Conservation (phyloP, 2,797 vertebrate genomes). For the Cyclopterus lumpus region DNA sequence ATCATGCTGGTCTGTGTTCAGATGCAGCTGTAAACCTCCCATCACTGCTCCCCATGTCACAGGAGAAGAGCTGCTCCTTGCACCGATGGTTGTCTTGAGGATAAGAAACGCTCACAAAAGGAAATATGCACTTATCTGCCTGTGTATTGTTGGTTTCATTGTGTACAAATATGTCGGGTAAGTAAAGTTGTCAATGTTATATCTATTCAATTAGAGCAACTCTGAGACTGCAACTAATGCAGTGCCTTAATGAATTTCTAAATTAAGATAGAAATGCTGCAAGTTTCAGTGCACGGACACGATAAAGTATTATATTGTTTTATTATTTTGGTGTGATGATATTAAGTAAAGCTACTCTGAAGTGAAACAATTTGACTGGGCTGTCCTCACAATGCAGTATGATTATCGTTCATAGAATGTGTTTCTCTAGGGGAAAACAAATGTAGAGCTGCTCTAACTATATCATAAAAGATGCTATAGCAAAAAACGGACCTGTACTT, state of each 20-base stretch:
- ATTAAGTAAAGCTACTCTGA: not conserved
- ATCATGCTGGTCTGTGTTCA: constrained; percentile 37
- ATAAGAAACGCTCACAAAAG: constrained; percentile 78
- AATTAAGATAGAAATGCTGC: not conserved
- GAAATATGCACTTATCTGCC: constrained; percentile 73
- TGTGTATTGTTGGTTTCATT: constrained; percentile 76
- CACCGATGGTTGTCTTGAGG: constrained; percentile 77
- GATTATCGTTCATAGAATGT: not conserved
- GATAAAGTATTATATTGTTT: not conserved
- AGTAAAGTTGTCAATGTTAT: constrained; percentile 49
- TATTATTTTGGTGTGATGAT: not conserved
- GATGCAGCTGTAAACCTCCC: constrained; percentile 31
- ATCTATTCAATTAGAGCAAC: not conserved
- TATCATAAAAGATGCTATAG: not conserved
- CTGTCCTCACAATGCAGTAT: not conserved
- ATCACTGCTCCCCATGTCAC: constrained; percentile 6
- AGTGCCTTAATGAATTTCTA: not conserved
- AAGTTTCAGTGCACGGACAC: not conserved
- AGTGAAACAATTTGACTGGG: not conserved
- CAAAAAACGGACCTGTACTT: not conserved
- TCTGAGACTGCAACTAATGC: not conserved
- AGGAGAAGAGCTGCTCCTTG: constrained; percentile 4
- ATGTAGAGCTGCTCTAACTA: not conserved
- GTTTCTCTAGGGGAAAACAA: not conserved
- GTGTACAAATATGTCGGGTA: constrained; percentile 80